A percentile compares a stretch with the other conserved stretches of the same genome.
Conservation (phyloP, 2,797 vertebrate genomes). For the Alosa sapidissima region DNA sequence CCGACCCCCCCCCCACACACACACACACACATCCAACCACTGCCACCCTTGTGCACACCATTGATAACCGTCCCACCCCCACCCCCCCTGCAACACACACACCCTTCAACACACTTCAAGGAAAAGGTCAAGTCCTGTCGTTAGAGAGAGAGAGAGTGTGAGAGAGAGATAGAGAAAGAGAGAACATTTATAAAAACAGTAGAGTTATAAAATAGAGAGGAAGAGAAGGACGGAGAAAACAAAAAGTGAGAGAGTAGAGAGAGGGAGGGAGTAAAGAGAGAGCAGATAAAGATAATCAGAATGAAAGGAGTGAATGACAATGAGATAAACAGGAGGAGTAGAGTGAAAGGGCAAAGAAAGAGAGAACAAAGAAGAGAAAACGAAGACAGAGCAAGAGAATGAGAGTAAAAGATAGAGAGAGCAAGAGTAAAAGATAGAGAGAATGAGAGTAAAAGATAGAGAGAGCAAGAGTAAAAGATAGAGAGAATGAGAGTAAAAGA, state of each 20-base stretch:
- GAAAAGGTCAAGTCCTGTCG: slow-evolving; percentile 21
- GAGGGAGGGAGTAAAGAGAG: background rate
- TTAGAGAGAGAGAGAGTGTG: background rate
- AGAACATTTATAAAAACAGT: too few species aligned
- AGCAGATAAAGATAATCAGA: background rate
- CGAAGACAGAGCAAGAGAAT: background rate
- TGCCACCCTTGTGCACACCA: background rate
- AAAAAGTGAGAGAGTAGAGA: background rate
- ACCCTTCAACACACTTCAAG: background rate
- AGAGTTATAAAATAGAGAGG: background rate
- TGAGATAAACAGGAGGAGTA: background rate
- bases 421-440: background rate
- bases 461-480: background rate
- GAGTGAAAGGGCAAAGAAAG: background rate
- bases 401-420: background rate
- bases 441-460: background rate
- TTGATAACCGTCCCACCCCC: background rate
- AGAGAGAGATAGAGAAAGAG: background rate
- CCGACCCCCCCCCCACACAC: background rate
- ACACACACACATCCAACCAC: background rate
- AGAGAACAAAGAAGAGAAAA: background rate
- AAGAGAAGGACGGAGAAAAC: background rate
- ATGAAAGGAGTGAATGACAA: background rate
- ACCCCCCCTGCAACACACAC: background rate
- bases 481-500: too few species aligned